Evolutionary conservation across 92 coral and sea anemone genomes (phyloP).

Genomic region (Zoanthus sociatus): DNA sequence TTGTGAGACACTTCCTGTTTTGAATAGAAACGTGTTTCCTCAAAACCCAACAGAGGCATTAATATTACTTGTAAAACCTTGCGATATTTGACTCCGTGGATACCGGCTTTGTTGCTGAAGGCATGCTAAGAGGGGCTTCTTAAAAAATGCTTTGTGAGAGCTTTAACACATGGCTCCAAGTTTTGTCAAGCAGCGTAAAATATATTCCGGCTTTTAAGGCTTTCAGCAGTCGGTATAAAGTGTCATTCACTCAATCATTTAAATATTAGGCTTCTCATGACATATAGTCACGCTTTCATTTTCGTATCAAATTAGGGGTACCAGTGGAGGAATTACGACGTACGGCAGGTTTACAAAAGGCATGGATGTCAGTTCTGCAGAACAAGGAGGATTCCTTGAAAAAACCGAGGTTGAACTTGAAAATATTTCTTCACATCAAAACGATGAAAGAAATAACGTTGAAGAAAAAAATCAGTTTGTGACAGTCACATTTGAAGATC

Average conservation of each 20-base stretch:
- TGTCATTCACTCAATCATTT: conserved; percentile 13
- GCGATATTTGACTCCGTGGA: neutral
- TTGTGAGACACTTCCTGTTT: conserved; percentile 20
- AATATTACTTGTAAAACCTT: neutral
- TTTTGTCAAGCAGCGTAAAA: neutral
- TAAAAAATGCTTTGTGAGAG: neutral
- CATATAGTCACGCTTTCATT: conserved; percentile 32
- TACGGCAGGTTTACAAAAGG: neutral
- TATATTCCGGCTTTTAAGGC: conserved; percentile 7
- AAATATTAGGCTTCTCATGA: neutral
- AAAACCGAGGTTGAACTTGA: neutral
- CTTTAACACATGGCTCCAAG: neutral
- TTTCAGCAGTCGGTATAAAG: conserved; percentile 19
- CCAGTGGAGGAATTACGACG: neutral
- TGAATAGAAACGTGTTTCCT: neutral
- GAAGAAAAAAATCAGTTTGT: neutral
- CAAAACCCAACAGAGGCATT: neutral
- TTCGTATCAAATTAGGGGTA: neutral
- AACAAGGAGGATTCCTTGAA: neutral
- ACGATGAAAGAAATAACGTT: neutral
- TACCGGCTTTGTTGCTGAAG: neutral
- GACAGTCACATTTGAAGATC: conserved; percentile 18
- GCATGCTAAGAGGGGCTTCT: neutral
- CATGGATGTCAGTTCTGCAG: neutral
- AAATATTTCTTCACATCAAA: neutral